Evolutionary conservation across 1,140 invertebrate genomes (phyloP).

Genomic region (Euura saliciscinereae): DNA sequence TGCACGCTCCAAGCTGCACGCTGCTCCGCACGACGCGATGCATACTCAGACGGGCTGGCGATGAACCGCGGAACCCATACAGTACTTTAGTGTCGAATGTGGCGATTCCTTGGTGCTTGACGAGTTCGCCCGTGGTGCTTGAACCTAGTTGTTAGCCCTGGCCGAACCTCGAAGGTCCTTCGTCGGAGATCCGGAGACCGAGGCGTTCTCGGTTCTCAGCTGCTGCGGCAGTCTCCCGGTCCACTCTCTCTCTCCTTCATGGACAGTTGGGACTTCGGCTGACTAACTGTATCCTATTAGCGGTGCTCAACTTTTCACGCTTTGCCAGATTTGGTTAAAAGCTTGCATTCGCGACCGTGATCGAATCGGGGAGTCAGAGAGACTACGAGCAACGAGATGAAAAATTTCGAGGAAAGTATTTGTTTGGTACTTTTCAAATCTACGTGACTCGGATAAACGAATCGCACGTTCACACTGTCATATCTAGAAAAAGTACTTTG

Average conservation of each 20-base stretch:
- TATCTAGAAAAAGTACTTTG: too few relatives aligned
- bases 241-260: background rate
- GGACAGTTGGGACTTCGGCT: conserved; percentile 4
- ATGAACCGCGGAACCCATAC: background rate
- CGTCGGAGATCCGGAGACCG: background rate
- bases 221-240: background rate
- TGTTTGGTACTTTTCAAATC: too few relatives aligned
- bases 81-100: too few relatives aligned
- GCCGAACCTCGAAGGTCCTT: background rate
- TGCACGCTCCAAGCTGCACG: conserved; percentile 8
- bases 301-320: background rate
- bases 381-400: too few relatives aligned
- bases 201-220: background rate
- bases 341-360: background rate
- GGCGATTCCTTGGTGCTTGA: conserved; percentile 12
- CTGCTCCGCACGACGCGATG: background rate
- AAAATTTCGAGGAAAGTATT: too few relatives aligned
- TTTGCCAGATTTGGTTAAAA: too few relatives aligned
- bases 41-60: background rate
- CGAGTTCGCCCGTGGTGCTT: background rate
- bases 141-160: too few relatives aligned
- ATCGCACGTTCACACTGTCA: too few relatives aligned
- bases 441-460: too few relatives aligned
- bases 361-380: background rate
- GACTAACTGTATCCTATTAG: background rate